Conservation (phyloP, 2,797 vertebrate genomes). For the Sebastes iracundus region DNA sequence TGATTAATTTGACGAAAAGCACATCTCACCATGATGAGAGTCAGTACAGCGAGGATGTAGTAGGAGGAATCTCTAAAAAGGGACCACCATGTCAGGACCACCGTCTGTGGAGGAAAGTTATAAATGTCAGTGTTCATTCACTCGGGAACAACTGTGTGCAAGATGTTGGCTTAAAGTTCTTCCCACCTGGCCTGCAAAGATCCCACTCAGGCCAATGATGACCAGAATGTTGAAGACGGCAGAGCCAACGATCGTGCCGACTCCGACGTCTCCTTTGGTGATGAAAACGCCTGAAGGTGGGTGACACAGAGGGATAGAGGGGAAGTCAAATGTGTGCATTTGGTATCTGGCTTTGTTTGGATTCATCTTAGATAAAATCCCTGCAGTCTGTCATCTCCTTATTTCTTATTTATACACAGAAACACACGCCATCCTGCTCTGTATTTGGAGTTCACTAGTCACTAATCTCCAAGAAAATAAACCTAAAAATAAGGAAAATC, state of each 20-base stretch:
- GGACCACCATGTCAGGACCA: slow-evolving; percentile 85
- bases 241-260: slow-evolving; percentile 85
- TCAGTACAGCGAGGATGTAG: slow-evolving; percentile 84
- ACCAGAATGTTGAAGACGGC: slow-evolving; percentile 87
- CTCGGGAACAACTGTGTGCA: neutral
- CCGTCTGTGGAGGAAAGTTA: slow-evolving; percentile 61
- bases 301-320: neutral
- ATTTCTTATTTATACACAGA: neutral
- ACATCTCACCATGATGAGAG: slow-evolving; percentile 82
- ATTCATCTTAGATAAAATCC: neutral
- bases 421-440: neutral
- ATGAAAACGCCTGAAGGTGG: slow-evolving; percentile 82
- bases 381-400: neutral
- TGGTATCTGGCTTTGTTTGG: neutral
- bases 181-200: slow-evolving; percentile 83
- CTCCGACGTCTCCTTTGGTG: slow-evolving; percentile 85
- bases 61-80: slow-evolving; percentile 84
- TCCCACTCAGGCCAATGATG: slow-evolving; percentile 84
- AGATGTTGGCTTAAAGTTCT: fast-evolving
- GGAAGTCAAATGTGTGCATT: neutral
- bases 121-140: neutral
- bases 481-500: neutral
- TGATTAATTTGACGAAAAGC: neutral
- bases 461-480: neutral
- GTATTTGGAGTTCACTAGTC: neutral